Conservation (phyloP, 2,888 invertebrate genomes). For the Tachystola acroxantha region DNA sequence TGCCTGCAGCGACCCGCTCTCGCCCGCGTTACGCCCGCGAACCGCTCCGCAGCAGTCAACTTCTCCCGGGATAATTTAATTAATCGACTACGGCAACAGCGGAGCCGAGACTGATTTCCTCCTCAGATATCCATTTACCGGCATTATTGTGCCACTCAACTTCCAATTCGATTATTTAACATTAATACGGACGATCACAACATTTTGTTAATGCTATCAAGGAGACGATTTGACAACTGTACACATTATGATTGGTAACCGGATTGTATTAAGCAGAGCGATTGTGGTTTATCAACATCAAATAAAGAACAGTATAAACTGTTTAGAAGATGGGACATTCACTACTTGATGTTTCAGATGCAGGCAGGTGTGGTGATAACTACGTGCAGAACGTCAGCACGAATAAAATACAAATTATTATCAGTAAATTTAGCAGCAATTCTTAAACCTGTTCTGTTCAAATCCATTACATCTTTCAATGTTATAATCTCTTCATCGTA, state of each 20-base stretch:
- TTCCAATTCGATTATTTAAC: conserved; percentile 55
- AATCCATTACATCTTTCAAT: no score
- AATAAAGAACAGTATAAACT: no score
- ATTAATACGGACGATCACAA: conserved; percentile 26
- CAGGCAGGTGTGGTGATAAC: no score
- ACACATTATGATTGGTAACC: background rate
- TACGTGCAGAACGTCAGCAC: no score
- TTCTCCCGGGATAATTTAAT: conserved; percentile 65
- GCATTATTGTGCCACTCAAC: conserved; percentile 61
- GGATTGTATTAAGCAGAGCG: background rate
- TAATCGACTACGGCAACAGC: conserved; percentile 62
- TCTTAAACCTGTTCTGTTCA: no score
- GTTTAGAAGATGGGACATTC: no score
- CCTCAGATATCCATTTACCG: conserved; percentile 66
- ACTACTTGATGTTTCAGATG: no score
- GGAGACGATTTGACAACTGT: conserved; percentile 6
- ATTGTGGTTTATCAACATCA: background rate
- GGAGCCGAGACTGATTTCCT: conserved; percentile 62
- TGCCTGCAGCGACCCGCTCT: conserved; percentile 26
- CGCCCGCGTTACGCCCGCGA: conserved; percentile 20
- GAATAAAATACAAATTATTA: no score
- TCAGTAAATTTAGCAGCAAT: no score
- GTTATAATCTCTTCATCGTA: background rate
- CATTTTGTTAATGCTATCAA: conserved; percentile 13
- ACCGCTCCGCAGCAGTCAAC: conserved; percentile 27